Percentiles rank a stretch among this genome's conserved stretches.
Evolutionary conservation across 1,140 invertebrate species (phyloP).

Genomic region (Atta cephalotes): DNA sequence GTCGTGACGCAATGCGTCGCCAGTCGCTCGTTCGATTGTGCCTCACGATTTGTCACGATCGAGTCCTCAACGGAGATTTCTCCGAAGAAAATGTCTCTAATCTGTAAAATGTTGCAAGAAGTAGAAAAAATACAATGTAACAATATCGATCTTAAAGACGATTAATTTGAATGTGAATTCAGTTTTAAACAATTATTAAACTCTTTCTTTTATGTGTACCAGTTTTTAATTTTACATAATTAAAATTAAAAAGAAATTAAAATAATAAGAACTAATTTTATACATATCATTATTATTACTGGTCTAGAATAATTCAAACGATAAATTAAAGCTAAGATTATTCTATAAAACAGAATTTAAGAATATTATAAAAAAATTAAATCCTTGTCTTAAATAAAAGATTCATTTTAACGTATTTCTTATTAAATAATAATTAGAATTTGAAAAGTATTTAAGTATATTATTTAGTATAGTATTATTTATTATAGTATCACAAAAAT

Average conservation of each 20-base stretch:
- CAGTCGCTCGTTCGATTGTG: conserved; percentile 13
- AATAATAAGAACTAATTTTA: too few relatives aligned
- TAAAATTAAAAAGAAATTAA: too few relatives aligned
- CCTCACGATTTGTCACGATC: conserved; percentile 20
- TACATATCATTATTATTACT: too few relatives aligned
- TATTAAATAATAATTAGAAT: background rate
- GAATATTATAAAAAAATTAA: background rate
- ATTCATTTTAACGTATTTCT: background rate
- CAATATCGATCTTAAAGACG: background rate
- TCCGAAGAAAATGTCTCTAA: background rate
- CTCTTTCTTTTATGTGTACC: background rate
- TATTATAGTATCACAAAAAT: background rate
- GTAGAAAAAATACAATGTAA: background rate
- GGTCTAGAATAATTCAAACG: too few relatives aligned
- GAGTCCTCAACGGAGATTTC: conserved; percentile 11
- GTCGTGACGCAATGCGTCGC: conserved; percentile 23
- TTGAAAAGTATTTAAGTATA: background rate
- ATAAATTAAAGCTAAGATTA: background rate
- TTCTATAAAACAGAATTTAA: too few relatives aligned
- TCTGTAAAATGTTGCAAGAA: background rate
- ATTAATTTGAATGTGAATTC: background rate
- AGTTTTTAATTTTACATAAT: too few relatives aligned
- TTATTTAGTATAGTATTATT: too few relatives aligned
- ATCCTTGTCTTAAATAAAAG: background rate
- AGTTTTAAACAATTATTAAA: background rate